Evolutionary conservation across 2,888 invertebrate genomes (phyloP).

Genomic region (Timema cristinae): DNA sequence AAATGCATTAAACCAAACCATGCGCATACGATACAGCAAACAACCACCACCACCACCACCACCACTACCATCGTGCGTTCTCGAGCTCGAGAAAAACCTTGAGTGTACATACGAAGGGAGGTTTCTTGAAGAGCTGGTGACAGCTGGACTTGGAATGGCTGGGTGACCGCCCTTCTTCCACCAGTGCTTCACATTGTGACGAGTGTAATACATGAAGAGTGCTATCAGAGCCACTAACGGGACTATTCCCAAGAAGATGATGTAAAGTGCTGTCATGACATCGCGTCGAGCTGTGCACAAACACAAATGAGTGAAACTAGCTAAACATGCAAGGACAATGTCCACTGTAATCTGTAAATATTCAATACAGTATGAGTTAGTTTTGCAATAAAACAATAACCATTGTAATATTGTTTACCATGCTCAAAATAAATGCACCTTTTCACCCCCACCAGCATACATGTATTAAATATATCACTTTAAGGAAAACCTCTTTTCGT

Average conservation of each 20-base stretch:
- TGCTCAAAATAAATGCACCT: no score
- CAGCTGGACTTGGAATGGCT: constrained; percentile 11
- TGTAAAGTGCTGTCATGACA: constrained; percentile 76
- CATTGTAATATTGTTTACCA: no score
- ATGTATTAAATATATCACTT: no score
- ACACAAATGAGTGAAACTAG: constrained; percentile 4
- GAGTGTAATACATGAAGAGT: constrained; percentile 69
- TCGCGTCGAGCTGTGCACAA: constrained; percentile 65
- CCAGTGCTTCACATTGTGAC: constrained; percentile 56
- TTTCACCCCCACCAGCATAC: no score
- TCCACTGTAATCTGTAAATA: no score
- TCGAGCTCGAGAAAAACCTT: constrained; percentile 22
- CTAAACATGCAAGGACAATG: no score
- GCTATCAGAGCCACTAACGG: constrained; percentile 65
- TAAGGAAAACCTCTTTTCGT: no score
- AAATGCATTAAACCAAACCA: constrained; percentile 3
- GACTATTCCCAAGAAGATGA: constrained; percentile 82
- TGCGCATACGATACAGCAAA: constrained; percentile 11
- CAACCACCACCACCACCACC: constrained; percentile 33
- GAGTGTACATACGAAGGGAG: constrained; percentile 51
- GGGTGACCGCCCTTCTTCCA: constrained; percentile 45
- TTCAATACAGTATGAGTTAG: no score
- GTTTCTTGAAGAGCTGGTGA: constrained; percentile 32
- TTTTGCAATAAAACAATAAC: no score
- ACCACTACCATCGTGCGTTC: constrained; percentile 23